phyloP scores from a whole-genome alignment of 2,113 vertebrate genomes.

The Colaptes auratus region DNA sequence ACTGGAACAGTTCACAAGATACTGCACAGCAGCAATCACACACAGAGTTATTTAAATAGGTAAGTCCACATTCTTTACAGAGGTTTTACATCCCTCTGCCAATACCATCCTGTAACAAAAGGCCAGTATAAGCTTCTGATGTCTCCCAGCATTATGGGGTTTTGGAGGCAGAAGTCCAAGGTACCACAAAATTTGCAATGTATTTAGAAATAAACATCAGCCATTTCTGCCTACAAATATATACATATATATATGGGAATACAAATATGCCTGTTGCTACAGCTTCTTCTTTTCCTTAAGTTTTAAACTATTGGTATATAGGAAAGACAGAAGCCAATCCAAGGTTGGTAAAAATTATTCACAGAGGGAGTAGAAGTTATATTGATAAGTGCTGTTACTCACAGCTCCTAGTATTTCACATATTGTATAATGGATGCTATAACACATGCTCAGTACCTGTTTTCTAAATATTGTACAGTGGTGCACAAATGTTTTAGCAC shows the following conservation, averaged over 20 bases:
- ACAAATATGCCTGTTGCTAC: background rate
- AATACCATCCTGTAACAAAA: background rate
- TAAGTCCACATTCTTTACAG: background rate
- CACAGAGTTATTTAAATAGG: background rate
- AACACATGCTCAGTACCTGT: background rate
- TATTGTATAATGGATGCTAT: background rate
- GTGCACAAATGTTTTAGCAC: background rate
- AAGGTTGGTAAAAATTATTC: background rate
- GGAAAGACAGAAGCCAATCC: background rate
- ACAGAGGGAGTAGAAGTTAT: background rate
- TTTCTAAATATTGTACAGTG: background rate
- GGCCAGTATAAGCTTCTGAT: background rate
- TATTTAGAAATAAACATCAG: background rate
- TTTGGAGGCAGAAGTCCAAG: background rate
- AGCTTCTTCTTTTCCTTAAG: background rate
- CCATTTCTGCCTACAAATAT: background rate
- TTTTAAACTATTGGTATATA: background rate
- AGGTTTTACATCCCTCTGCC: background rate
- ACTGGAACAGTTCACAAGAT: background rate
- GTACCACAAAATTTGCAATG: background rate
- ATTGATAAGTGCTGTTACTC: background rate
- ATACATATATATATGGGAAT: background rate
- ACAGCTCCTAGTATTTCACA: background rate
- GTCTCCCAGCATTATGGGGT: background rate
- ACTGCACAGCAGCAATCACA: background rate